These are phyloP conservation scores for Thereva unica DNA, from an alignment of 2,888 invertebrate genomes.

Conservation along the genomic window DNA sequence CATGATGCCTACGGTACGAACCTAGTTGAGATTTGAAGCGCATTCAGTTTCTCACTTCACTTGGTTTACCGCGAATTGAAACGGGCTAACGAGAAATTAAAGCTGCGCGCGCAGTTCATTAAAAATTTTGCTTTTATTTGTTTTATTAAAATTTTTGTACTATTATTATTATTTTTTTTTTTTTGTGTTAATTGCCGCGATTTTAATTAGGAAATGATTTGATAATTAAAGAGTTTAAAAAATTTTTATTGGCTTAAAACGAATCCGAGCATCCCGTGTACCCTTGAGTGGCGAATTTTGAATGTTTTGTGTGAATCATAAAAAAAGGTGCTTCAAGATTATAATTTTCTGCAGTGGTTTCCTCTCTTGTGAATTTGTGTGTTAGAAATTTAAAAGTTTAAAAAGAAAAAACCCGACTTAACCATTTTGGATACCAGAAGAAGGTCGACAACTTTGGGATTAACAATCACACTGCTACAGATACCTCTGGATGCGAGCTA, in stretches of 20 bases:
- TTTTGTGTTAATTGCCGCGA: slow-evolving; percentile 18
- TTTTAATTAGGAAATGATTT: slow-evolving; percentile 17
- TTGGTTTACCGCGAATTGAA: slow-evolving; percentile 18
- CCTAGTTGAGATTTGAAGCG: slow-evolving; percentile 3
- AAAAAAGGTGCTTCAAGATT: too few relatives aligned
- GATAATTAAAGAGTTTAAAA: too few relatives aligned
- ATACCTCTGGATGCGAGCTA: slow-evolving; percentile 8
- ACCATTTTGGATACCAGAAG: slow-evolving; percentile 36
- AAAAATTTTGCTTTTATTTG: slow-evolving; percentile 3
- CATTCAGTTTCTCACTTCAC: slow-evolving; percentile 31
- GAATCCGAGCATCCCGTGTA: too few relatives aligned
- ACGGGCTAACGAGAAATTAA: slow-evolving; percentile 27
- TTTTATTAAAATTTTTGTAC: slow-evolving; percentile 20
- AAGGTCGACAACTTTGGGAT: slow-evolving; percentile 40
- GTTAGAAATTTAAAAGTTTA: not conserved
- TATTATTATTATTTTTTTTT: not conserved
- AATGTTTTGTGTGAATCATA: too few relatives aligned
- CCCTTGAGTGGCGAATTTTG: too few relatives aligned
- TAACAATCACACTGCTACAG: slow-evolving; percentile 12
- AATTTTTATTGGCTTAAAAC: too few relatives aligned
- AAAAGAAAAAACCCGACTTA: slow-evolving; percentile 30
- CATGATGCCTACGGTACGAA: slow-evolving; percentile 19
- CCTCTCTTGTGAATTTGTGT: too few relatives aligned
- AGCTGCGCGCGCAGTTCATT: slow-evolving; percentile 17
- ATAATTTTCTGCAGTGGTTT: too few relatives aligned